Conservation (phyloP, 2,888 invertebrate genomes). For the Trachelus iudaicus region DNA sequence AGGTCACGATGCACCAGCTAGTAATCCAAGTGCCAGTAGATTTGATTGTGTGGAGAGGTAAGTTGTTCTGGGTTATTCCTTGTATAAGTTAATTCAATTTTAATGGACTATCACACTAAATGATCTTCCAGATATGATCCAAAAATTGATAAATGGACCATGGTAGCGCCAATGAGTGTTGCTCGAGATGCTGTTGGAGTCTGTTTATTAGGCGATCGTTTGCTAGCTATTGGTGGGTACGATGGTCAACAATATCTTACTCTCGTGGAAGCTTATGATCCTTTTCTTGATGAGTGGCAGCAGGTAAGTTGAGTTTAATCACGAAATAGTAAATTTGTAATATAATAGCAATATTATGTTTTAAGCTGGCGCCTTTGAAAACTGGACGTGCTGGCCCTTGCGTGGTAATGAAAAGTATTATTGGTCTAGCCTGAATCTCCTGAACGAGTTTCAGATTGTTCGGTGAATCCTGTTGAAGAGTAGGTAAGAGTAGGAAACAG, state of each 20-base stretch:
- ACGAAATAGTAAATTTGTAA: background rate
- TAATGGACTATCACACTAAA: background rate
- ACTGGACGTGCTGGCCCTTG: slow-evolving; percentile 91
- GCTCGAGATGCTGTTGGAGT: slow-evolving; percentile 92
- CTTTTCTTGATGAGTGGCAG: slow-evolving; percentile 82
- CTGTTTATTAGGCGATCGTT: slow-evolving; percentile 83
- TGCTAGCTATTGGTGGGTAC: slow-evolving; percentile 90
- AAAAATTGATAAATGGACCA: slow-evolving; percentile 87
- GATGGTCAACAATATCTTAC: slow-evolving; percentile 90
- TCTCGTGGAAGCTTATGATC: slow-evolving; percentile 90
- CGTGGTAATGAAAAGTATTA: slow-evolving; percentile 70
- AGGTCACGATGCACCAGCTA: slow-evolving; percentile 93
- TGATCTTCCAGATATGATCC: slow-evolving; percentile 69
- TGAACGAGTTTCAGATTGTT: too few relatives aligned
- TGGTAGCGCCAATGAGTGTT: slow-evolving; percentile 83
- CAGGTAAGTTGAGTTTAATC: slow-evolving; percentile 60
- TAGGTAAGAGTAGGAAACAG: background rate
- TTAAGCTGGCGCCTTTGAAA: slow-evolving; percentile 78
- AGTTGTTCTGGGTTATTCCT: slow-evolving; percentile 52
- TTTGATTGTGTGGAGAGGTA: slow-evolving; percentile 93
- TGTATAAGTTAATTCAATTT: slow-evolving; percentile 5
- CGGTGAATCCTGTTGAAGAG: background rate
- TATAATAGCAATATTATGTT: slow-evolving; percentile 8
- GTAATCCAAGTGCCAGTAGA: slow-evolving; percentile 83
- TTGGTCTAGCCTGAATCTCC: background rate